Percentiles rank a stretch among this genome's conserved stretches.
phyloP scores from a whole-genome alignment of 1,140 invertebrate species.

The Drosophila auraria region DNA sequence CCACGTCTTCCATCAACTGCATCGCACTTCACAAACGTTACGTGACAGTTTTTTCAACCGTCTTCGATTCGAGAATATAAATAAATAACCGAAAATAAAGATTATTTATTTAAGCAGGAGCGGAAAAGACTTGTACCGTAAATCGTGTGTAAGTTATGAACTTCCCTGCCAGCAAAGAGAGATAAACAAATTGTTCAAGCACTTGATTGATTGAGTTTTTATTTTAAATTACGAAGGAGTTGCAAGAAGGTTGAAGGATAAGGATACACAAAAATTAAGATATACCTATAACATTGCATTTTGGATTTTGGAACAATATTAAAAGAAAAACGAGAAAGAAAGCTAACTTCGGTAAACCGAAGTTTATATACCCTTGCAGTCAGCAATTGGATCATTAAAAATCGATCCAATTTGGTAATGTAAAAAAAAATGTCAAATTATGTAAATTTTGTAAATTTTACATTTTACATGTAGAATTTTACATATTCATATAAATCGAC shows the following conservation, averaged over 20 bases:
- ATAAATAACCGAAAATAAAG: conserved; percentile 49
- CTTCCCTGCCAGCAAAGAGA: not conserved
- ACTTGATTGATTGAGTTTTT: conserved; percentile 39
- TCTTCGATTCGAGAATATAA: conserved; percentile 23
- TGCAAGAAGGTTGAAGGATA: not conserved
- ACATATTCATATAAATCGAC: no score
- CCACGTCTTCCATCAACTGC: not conserved
- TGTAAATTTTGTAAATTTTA: no score
- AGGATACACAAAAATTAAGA: not conserved
- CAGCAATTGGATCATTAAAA: no score
- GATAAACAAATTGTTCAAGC: conserved; percentile 15
- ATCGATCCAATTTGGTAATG: no score
- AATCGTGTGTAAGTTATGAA: conserved; percentile 49
- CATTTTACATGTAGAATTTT: no score
- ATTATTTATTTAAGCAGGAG: conserved; percentile 39
- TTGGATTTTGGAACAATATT: not conserved
- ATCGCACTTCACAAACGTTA: conserved; percentile 33
- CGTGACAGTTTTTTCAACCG: conserved; percentile 50
- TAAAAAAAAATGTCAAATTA: no score
- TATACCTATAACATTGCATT: no score
- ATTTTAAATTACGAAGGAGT: conserved; percentile 24
- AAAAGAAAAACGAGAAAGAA: not conserved
- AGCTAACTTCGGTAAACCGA: no score
- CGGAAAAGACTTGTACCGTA: conserved; percentile 55
- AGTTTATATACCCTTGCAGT: no score